A percentile compares a stretch with the other conserved stretches of the same genome.
Conservation (phyloP, 2,888 invertebrate species). For the Phyto melanocephala region DNA sequence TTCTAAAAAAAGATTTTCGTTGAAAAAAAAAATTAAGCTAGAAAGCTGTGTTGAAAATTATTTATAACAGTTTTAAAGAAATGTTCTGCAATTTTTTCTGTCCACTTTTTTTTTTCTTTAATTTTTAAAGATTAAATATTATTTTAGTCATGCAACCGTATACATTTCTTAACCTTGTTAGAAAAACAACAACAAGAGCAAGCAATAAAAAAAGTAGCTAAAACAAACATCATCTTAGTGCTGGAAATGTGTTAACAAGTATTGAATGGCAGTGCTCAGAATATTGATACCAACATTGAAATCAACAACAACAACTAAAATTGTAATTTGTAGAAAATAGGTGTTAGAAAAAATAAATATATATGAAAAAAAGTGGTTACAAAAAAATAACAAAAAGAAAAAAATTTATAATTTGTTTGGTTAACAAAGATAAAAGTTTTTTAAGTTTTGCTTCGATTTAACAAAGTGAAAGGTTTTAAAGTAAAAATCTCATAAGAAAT, state of each 20-base stretch:
- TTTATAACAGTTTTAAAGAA: slow-evolving; percentile 60
- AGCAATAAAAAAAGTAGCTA: background rate
- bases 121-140: slow-evolving; percentile 55
- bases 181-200: background rate
- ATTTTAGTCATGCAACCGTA: slow-evolving; percentile 61
- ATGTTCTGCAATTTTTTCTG: slow-evolving; percentile 42
- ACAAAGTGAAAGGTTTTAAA: slow-evolving; percentile 58
- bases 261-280: slow-evolving; percentile 21
- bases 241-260: slow-evolving; percentile 42
- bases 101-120: background rate
- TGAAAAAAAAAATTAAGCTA: background rate
- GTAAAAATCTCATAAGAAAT: background rate
- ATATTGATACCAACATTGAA: slow-evolving; percentile 25
- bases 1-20: background rate
- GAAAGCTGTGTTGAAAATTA: slow-evolving; percentile 48
- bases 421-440: slow-evolving; percentile 40
- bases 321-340: slow-evolving; percentile 61
- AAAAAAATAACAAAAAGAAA: slow-evolving; percentile 8
- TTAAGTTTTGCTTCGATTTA: slow-evolving; percentile 1
- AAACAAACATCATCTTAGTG: slow-evolving; percentile 6
- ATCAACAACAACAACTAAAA: slow-evolving; percentile 4
- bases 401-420: slow-evolving; percentile 55
- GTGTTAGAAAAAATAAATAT: slow-evolving; percentile 15
- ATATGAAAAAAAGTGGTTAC: background rate
- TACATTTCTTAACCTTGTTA: slow-evolving; percentile 43